phyloP scores from a whole-genome alignment of 2,113 vertebrate species.

The Kryptolebias marmoratus region DNA sequence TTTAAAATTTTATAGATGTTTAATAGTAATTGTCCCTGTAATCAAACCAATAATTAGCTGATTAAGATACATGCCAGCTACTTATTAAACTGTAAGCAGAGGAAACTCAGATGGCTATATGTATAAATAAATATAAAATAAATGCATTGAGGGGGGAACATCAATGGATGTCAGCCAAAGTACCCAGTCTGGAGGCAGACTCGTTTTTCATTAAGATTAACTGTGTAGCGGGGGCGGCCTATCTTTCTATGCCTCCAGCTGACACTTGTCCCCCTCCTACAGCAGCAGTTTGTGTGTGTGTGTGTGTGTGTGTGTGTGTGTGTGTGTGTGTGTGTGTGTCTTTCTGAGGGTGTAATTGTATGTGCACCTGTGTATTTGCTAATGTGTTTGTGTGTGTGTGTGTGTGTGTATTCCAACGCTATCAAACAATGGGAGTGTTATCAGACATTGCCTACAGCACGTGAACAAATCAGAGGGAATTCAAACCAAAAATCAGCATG shows the following conservation, averaged over 20 bases:
- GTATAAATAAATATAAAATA: slow-evolving; percentile 22
- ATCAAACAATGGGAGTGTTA: slow-evolving; percentile 66
- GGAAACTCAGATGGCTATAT: not conserved
- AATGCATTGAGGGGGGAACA: slow-evolving; percentile 56
- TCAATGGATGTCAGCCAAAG: slow-evolving; percentile 72
- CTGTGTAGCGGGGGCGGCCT: slow-evolving; percentile 68
- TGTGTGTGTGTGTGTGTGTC: not conserved
- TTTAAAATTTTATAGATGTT: not conserved
- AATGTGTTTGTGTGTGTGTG: not conserved
- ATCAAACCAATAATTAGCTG: not conserved
- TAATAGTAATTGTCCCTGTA: not conserved
- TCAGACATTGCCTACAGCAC: slow-evolving; percentile 66
- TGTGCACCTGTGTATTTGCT: slow-evolving; percentile 18
- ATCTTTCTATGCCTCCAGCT: slow-evolving; percentile 74
- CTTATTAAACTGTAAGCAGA: not conserved
- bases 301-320: slow-evolving; percentile 12
- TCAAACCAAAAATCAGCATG: slow-evolving; percentile 60
- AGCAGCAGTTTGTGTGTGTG: slow-evolving; percentile 35
- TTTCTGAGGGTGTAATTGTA: slow-evolving; percentile 10
- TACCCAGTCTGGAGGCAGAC: slow-evolving; percentile 65
- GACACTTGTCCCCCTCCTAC: slow-evolving; percentile 68
- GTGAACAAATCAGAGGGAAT: slow-evolving; percentile 57
- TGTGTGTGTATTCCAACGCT: slow-evolving; percentile 40
- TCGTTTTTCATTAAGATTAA: slow-evolving; percentile 80
- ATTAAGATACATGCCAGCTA: not conserved